Evolutionary conservation across 2,888 invertebrate species (phyloP).

Genomic region (Drosophila diplacantha): DNA sequence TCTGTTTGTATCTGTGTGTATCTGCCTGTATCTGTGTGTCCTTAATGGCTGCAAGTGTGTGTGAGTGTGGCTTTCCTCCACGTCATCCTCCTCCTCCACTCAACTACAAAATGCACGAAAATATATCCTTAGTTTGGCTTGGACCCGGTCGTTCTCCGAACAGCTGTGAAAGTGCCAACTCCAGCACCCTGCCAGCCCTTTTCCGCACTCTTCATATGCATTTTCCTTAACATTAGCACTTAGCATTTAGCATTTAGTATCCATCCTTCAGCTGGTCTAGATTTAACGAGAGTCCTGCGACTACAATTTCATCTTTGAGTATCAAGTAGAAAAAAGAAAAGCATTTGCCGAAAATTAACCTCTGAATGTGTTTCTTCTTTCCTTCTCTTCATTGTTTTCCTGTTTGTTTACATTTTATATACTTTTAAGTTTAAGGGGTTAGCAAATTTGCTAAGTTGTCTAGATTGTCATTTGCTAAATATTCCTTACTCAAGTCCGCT

Average conservation of each 20-base stretch:
- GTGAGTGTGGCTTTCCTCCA: slow-evolving; percentile 9
- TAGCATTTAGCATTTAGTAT: slow-evolving; percentile 3
- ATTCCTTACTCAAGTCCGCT: slow-evolving; percentile 31
- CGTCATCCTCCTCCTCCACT: not conserved
- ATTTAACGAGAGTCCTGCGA: slow-evolving; percentile 34
- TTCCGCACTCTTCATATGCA: not conserved
- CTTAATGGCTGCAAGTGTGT: slow-evolving; percentile 1
- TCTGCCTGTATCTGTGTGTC: slow-evolving; percentile 18
- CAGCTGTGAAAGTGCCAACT: slow-evolving; percentile 48
- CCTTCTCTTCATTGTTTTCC: not conserved
- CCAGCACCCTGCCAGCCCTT: slow-evolving; percentile 15
- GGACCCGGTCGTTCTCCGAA: slow-evolving; percentile 75
- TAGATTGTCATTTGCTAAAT: slow-evolving; percentile 73
- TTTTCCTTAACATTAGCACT: slow-evolving; percentile 4
- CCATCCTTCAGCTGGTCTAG: slow-evolving; percentile 10
- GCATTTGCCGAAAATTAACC: slow-evolving; percentile 15
- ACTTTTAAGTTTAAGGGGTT: slow-evolving; percentile 19
- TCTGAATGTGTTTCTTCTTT: not conserved
- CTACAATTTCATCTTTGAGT: slow-evolving; percentile 56
- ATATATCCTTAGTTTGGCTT: slow-evolving; percentile 64
- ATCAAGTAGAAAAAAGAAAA: not conserved
- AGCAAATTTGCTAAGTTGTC: slow-evolving; percentile 59
- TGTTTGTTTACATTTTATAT: not conserved
- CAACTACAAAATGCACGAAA: slow-evolving; percentile 54
- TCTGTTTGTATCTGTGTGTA: slow-evolving; percentile 17